Percentiles rank a stretch among this genome's conserved stretches.
These are phyloP conservation scores for Spongia lamella DNA, from an alignment of 37 sponge, comb jelly and placozoan genomes.

Conservation along the genomic window DNA sequence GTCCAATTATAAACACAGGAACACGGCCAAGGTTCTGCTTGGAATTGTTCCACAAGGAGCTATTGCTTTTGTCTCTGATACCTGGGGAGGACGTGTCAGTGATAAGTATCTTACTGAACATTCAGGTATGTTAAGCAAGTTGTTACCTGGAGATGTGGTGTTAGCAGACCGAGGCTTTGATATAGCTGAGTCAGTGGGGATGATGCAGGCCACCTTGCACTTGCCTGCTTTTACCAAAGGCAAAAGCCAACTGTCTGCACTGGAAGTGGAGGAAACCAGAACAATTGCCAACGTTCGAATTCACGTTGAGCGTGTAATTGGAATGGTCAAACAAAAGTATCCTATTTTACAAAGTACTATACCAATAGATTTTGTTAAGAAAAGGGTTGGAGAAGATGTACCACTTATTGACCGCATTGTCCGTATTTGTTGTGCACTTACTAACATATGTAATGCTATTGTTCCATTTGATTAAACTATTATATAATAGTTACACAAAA, in stretches of 20 bases:
- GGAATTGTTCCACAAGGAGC: slow-evolving; percentile 72
- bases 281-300: slow-evolving; percentile 78
- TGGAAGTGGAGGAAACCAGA: slow-evolving; percentile 61
- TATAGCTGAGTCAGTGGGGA: slow-evolving; percentile 66
- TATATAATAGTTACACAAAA: neutral
- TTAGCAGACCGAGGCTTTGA: slow-evolving; percentile 80
- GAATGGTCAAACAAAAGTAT: slow-evolving; percentile 54
- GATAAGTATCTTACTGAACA: slow-evolving; percentile 75
- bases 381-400: slow-evolving; percentile 6
- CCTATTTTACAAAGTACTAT: slow-evolving; percentile 44
- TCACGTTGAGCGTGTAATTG: slow-evolving; percentile 79
- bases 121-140: slow-evolving; percentile 52
- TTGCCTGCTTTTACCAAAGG: slow-evolving; percentile 75
- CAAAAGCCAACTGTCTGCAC: slow-evolving; percentile 52
- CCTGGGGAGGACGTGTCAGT: slow-evolving; percentile 69
- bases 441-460: slow-evolving; percentile 63
- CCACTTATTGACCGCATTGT: slow-evolving; percentile 47
- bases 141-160: slow-evolving; percentile 72
- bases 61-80: slow-evolving; percentile 55
- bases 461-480: slow-evolving; percentile 50
- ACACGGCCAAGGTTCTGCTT: slow-evolving; percentile 65
- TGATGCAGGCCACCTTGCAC: slow-evolving; percentile 39
- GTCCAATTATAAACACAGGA: slow-evolving; percentile 67
- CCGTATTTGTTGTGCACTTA: slow-evolving; percentile 56
- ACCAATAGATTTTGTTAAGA: slow-evolving; percentile 45